Conservation (phyloP, 2,888 invertebrate species). For the Oligia strigilis region DNA sequence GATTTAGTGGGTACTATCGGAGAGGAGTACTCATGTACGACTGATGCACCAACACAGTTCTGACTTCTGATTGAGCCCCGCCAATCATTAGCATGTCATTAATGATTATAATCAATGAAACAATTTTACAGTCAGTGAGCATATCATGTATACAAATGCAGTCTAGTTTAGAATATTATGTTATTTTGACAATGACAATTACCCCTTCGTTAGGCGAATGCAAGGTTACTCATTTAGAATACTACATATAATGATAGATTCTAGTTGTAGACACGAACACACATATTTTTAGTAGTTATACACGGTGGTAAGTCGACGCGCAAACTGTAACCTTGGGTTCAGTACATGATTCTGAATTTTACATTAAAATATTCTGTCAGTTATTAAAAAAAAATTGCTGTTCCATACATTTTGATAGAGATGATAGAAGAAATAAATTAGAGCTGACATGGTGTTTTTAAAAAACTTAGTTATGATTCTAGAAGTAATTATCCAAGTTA, state of each 20-base stretch:
- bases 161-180: neutral
- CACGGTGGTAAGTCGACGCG: too few species aligned
- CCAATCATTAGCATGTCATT: conserved; percentile 25
- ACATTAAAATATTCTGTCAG: too few species aligned
- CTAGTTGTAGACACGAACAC: neutral
- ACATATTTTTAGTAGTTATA: neutral
- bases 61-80: neutral
- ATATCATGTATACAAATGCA: neutral
- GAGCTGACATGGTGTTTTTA: too few species aligned
- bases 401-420: too few species aligned
- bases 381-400: too few species aligned
- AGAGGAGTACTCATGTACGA: neutral
- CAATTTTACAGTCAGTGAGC: conserved; percentile 30
- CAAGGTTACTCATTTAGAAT: neutral
- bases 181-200: neutral
- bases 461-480: too few species aligned
- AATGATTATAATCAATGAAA: conserved; percentile 3
- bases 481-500: too few species aligned
- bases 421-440: too few species aligned
- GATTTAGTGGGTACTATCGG: neutral
- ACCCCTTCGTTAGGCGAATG: neutral
- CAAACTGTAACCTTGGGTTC: too few species aligned
- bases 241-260: too few species aligned
- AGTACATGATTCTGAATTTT: too few species aligned
- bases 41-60: neutral